Evolutionary conservation across 2,888 invertebrate species (phyloP).

Genomic region (Apoda limacodes): DNA sequence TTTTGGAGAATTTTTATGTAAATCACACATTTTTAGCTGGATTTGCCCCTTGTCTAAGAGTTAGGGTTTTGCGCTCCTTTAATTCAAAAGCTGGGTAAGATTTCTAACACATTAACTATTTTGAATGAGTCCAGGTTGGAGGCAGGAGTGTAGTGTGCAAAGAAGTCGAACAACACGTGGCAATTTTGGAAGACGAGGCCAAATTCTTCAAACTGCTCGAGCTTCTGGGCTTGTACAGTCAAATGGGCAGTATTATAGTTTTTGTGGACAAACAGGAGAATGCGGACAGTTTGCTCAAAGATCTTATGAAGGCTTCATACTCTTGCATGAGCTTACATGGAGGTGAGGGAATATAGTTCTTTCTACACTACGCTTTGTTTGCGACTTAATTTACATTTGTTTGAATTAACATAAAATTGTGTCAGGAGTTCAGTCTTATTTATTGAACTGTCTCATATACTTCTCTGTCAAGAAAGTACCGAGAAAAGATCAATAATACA

Average conservation of each 20-base stretch:
- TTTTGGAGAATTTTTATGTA: too few species aligned
- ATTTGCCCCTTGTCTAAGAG: too few species aligned
- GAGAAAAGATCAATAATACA: too few species aligned
- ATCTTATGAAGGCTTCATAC: constrained; percentile 96
- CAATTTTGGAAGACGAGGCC: constrained; percentile 94
- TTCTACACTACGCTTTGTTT: too few species aligned
- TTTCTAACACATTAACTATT: background rate
- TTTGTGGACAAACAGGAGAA: constrained; percentile 99
- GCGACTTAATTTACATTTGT: too few species aligned
- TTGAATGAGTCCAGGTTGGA: constrained; percentile 74
- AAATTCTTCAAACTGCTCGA: constrained; percentile 98
- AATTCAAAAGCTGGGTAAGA: background rate
- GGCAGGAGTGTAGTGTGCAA: constrained; percentile 97
- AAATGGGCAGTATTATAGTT: constrained; percentile 93
- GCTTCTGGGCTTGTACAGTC: constrained; percentile 94
- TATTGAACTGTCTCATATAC: too few species aligned
- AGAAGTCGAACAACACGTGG: constrained; percentile 96
- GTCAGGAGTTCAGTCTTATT: too few species aligned
- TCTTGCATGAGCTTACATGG: constrained; percentile 98
- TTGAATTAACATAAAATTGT: too few species aligned
- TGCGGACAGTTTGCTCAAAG: constrained; percentile 92
- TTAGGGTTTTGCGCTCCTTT: background rate
- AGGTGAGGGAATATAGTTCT: too few species aligned
- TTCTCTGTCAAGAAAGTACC: too few species aligned
- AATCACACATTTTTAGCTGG: too few species aligned